Base-by-base conservation (phyloP, 2,888 invertebrate genomes). In the Ophion ellenae region DNA sequence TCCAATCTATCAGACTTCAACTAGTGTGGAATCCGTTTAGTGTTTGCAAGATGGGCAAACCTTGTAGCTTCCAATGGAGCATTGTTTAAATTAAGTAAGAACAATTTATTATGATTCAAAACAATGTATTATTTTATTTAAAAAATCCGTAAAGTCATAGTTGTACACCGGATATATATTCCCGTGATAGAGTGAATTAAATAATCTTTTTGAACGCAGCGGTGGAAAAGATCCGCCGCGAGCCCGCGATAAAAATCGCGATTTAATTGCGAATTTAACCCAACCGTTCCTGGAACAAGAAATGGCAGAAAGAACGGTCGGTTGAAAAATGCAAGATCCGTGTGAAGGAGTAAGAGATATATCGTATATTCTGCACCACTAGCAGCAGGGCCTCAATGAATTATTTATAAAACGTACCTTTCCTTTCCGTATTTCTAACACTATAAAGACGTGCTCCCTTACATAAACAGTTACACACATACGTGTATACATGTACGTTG, bases 361-460 rank as follows among this genome's bases (percentile, higher is more conserved):
- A n/a, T 63, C 36, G 64, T 64, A 69, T 84, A 83, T 84, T 86
- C 86, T 75, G 75, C 84, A 85, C 53, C 64, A 75, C 66, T 45
- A 73, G 53, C 63, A 71, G 59, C 84, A 82, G 77, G 81, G 83
- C 63, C 81, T 73, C 83, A 80, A 88, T 88, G 87, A 88, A 88
- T 88, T 85, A 88, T 88, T 87, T 86, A 88, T 87, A 84, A 81
- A 76, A 64, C 77, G 74, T 83, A 32, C 69, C 77, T 77, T 86
- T 86, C 86, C 86, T 78, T 86, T 86, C 63, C 83, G 83, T 83
- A 59, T 74, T 69, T 64, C 36, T 78, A 77, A 83, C 74, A 63
- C 24, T 45, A 57, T 57, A 61, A 47, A 63, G 32, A 74, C 66
- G 63, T 64, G 63, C 32, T 32, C 32, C 2, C 32, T 28, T 10